Evolutionary conservation across 2,888 invertebrate species (phyloP).

Genomic region (Apamea monoglypha): DNA sequence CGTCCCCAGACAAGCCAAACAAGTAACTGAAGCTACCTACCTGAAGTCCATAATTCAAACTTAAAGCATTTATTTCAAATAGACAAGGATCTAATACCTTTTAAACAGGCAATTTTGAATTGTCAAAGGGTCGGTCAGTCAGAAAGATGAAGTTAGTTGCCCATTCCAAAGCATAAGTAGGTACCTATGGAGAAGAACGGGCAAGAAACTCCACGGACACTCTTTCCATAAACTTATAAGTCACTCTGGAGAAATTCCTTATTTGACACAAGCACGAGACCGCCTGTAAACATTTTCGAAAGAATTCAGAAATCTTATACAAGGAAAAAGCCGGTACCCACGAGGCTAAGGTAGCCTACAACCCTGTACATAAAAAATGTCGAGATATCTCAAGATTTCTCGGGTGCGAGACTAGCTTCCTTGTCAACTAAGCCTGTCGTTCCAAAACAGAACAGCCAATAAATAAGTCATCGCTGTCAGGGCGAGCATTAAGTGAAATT

Average conservation of each 20-base stretch:
- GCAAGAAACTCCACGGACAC: too few species aligned
- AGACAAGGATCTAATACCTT: too few species aligned
- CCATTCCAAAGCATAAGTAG: too few species aligned
- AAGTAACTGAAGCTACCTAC: conserved; percentile 7
- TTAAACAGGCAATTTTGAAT: too few species aligned
- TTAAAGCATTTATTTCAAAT: too few species aligned
- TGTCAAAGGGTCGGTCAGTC: too few species aligned
- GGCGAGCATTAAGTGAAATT: conserved; percentile 42
- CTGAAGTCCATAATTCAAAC: neutral
- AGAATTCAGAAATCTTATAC: conserved; percentile 2
- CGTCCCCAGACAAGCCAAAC: neutral
- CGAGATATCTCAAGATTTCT: conserved; percentile 37
- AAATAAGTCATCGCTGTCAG: conserved; percentile 57
- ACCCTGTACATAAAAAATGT: conserved; percentile 27
- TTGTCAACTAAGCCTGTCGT: conserved; percentile 69
- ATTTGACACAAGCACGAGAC: conserved; percentile 24
- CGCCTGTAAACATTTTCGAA: conserved; percentile 8
- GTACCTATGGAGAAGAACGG: too few species aligned
- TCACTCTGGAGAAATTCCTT: conserved; percentile 12
- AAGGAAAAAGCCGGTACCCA: neutral
- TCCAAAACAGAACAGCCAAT: conserved; percentile 52
- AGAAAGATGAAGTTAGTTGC: too few species aligned
- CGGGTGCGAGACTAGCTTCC: conserved; percentile 43
- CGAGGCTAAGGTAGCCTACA: neutral
- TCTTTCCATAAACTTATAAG: conserved; percentile 13